phyloP scores from a whole-genome alignment of 2,888 invertebrate genomes.

The Protophormia terraenovae region DNA sequence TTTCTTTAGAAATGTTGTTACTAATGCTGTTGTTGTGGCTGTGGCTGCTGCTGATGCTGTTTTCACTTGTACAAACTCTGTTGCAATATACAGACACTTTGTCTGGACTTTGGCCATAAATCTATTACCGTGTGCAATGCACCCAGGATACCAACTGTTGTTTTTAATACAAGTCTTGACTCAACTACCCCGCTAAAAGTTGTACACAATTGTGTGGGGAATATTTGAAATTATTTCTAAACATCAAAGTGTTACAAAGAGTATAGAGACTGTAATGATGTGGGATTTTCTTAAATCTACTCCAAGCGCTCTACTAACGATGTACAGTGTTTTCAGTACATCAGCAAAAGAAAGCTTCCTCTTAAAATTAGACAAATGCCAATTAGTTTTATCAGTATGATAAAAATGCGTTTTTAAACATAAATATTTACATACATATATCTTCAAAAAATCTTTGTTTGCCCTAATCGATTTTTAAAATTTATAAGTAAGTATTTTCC shows the following conservation, averaged over 20 bases:
- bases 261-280: slow-evolving; percentile 25
- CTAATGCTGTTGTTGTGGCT: slow-evolving; percentile 2
- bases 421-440: too few species aligned
- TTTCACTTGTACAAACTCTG: slow-evolving; percentile 55
- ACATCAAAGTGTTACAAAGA: slow-evolving; percentile 75
- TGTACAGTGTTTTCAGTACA: neutral
- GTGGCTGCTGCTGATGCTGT: slow-evolving; percentile 16
- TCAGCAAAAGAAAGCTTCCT: too few species aligned
- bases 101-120: slow-evolving; percentile 79
- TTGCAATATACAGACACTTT: slow-evolving; percentile 78
- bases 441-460: too few species aligned
- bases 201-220: slow-evolving; percentile 48
- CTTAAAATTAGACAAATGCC: too few species aligned
- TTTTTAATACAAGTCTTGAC: slow-evolving; percentile 64
- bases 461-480: neutral
- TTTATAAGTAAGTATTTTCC: too few species aligned
- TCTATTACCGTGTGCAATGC: slow-evolving; percentile 72
- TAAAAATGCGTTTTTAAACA: too few species aligned
- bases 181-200: slow-evolving; percentile 56
- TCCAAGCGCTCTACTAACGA: neutral
- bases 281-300: slow-evolving; percentile 24
- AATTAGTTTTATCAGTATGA: too few species aligned
- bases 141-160: slow-evolving; percentile 65
- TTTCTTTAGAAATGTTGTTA: slow-evolving; percentile 47
- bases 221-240: slow-evolving; percentile 74